phyloP scores from a whole-genome alignment of 2,888 invertebrate species.

The Zygogramma bicolorata region DNA sequence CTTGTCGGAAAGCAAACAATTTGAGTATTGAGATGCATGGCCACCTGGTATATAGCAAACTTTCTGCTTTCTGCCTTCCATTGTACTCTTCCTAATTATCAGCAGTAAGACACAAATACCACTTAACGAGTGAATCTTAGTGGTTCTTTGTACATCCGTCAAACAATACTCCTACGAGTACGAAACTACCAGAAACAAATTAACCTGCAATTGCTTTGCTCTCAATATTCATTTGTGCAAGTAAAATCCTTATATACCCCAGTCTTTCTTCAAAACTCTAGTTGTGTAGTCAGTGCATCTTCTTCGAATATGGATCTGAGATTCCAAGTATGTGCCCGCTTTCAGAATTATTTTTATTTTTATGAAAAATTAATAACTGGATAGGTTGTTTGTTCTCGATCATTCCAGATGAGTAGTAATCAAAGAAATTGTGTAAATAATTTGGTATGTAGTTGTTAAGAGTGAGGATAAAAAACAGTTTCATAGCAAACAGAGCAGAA shows the following conservation, averaged over 20 bases:
- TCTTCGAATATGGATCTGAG: not conserved
- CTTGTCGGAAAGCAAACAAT: too few species aligned
- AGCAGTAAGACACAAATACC: not conserved
- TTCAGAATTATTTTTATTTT: not conserved
- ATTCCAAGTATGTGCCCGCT: not conserved
- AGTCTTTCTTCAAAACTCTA: not conserved
- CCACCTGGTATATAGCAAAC: not conserved
- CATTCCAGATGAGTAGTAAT: not conserved
- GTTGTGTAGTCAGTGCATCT: not conserved
- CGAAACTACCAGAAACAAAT: not conserved
- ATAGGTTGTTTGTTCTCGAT: not conserved
- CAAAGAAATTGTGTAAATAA: not conserved
- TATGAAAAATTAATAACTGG: not conserved
- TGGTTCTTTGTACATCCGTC: not conserved
- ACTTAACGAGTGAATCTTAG: not conserved
- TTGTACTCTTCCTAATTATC: not conserved
- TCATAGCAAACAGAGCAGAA: conserved; percentile 3
- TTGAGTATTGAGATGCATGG: too few species aligned
- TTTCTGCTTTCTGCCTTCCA: not conserved
- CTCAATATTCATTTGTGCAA: not conserved
- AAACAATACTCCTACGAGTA: not conserved
- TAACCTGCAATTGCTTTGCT: not conserved
- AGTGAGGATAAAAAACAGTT: not conserved
- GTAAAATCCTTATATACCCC: not conserved
- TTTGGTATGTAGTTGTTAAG: not conserved